Percentiles rank a stretch among this genome's conserved stretches.
Conservation (phyloP, 2,797 vertebrate genomes). For the Balearica regulorum region DNA sequence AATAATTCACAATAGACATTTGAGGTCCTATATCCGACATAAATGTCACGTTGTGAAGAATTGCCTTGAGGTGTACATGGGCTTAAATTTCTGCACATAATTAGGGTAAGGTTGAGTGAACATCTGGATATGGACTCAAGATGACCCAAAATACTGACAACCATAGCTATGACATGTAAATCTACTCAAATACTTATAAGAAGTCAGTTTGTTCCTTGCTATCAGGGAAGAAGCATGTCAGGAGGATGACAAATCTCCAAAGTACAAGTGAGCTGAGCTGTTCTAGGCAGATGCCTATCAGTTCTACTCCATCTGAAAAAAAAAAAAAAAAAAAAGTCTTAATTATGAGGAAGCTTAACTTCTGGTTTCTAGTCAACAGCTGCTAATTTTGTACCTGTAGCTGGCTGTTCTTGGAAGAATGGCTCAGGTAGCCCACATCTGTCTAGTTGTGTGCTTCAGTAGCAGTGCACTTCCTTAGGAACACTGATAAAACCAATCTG, state of each 20-base stretch:
- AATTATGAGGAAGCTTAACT: neutral
- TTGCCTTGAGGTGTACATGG: neutral
- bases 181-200: neutral
- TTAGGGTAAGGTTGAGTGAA: neutral
- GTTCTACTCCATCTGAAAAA: neutral
- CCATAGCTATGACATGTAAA: neutral
- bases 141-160: neutral
- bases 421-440: neutral
- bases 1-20: neutral
- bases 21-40: neutral
- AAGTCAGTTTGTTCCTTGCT: neutral
- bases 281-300: neutral
- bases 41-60: neutral
- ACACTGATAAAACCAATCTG: neutral
- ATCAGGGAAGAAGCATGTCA: neutral
- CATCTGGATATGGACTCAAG: neutral
- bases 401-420: neutral
- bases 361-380: neutral
- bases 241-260: neutral
- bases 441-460: neutral
- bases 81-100: neutral
- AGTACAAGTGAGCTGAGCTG: neutral
- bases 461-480: neutral
- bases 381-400: neutral
- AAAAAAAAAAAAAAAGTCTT: neutral